A percentile compares a stretch with the other conserved stretches of the same genome.
Evolutionary conservation across 2,113 vertebrate species (phyloP).

Genomic region (Corythoichthys haematopterus): DNA sequence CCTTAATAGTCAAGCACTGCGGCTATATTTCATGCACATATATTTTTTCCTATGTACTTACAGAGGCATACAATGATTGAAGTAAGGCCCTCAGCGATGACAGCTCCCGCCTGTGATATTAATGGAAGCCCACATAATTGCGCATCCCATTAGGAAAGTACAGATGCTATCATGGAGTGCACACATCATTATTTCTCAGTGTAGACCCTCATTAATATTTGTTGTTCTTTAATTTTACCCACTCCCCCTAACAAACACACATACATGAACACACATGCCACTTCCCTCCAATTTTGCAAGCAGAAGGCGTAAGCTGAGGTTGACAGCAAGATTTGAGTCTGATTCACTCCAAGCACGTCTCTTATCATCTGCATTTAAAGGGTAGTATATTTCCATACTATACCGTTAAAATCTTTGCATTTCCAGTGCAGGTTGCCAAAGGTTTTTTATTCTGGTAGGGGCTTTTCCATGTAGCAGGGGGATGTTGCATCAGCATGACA

Average conservation of each 20-base stretch:
- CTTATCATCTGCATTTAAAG: slow-evolving; percentile 62
- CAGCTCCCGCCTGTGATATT: slow-evolving; percentile 59
- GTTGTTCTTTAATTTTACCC: slow-evolving; percentile 59
- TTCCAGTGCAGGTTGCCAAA: too few relatives aligned
- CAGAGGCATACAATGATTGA: slow-evolving; percentile 43
- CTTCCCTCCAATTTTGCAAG: slow-evolving; percentile 40
- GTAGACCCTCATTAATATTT: slow-evolving; percentile 80
- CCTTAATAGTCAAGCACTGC: slow-evolving; percentile 33
- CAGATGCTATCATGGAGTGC: slow-evolving; percentile 77
- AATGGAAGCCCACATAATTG: slow-evolving; percentile 76
- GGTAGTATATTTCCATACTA: too few relatives aligned
- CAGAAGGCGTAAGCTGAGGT: slow-evolving; percentile 52
- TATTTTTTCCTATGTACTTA: slow-evolving; percentile 38
- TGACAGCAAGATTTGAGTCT: slow-evolving; percentile 76
- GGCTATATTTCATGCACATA: slow-evolving; percentile 23
- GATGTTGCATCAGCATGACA: too few relatives aligned
- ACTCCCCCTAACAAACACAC: not conserved
- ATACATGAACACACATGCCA: not conserved
- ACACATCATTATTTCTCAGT: slow-evolving; percentile 70
- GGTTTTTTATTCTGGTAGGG: too few relatives aligned
- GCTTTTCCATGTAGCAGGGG: too few relatives aligned
- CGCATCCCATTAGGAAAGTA: slow-evolving; percentile 77
- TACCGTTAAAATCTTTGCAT: too few relatives aligned
- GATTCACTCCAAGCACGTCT: slow-evolving; percentile 57
- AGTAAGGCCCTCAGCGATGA: slow-evolving; percentile 57